These are phyloP conservation scores for Cyanistes caeruleus DNA, from an alignment of 2,113 vertebrate species.

Conservation along the genomic window DNA sequence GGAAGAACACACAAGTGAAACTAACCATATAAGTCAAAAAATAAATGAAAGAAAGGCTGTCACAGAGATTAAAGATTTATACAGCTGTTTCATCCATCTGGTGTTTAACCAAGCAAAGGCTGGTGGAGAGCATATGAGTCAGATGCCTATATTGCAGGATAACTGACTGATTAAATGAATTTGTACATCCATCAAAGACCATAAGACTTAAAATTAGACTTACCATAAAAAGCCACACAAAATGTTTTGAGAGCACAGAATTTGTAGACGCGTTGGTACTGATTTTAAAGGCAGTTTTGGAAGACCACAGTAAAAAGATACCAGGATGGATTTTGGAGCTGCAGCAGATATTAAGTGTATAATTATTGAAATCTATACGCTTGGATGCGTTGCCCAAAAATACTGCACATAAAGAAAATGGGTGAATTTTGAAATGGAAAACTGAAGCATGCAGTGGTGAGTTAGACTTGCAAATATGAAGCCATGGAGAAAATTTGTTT, in stretches of 20 bases:
- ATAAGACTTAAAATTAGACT: conserved; percentile 31
- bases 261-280: background rate
- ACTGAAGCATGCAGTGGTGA: background rate
- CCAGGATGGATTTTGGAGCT: background rate
- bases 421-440: background rate
- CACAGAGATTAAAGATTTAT: conserved; percentile 49
- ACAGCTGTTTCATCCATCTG: conserved; percentile 64
- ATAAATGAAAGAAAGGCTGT: conserved; percentile 43
- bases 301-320: background rate
- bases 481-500: background rate
- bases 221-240: background rate
- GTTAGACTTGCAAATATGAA: background rate
- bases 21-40: conserved; percentile 21
- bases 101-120: conserved; percentile 57
- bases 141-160: background rate
- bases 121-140: conserved; percentile 42
- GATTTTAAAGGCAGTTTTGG: background rate
- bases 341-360: background rate
- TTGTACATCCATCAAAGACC: conserved; percentile 30
- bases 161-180: conserved; percentile 36
- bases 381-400: background rate
- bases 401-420: background rate
- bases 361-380: background rate
- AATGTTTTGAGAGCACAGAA: background rate
- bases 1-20: conserved; percentile 23